Conservation (phyloP, 2,797 vertebrate genomes). For the Poeciliopsis infans region DNA sequence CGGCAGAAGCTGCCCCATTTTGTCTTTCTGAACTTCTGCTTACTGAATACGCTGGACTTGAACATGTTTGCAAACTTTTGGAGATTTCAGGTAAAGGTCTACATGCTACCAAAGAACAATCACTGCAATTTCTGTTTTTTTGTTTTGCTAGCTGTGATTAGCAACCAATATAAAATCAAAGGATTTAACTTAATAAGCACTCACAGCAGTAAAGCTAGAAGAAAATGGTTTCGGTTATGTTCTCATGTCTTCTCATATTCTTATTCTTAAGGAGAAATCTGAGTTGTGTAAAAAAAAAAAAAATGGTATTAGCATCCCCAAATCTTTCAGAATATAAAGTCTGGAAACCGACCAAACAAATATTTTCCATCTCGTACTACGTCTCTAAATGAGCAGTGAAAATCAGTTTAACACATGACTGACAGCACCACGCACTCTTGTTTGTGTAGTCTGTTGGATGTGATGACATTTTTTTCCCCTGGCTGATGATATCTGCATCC, state of each 20-base stretch:
- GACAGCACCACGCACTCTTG: slow-evolving; percentile 28
- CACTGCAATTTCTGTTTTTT: neutral
- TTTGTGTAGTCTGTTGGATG: slow-evolving; percentile 10
- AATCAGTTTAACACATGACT: slow-evolving; percentile 13
- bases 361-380: neutral
- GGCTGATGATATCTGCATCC: slow-evolving; percentile 29
- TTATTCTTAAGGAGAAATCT: neutral
- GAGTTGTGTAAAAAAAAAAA: neutral
- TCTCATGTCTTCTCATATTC: neutral
- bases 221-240: neutral
- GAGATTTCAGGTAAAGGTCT: neutral
- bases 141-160: neutral
- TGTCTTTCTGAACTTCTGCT: neutral
- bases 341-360: neutral
- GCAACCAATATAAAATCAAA: neutral
- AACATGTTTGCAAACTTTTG: neutral
- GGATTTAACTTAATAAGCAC: neutral
- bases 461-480: slow-evolving; percentile 23
- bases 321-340: neutral
- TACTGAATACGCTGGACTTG: neutral
- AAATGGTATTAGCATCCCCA: neutral
- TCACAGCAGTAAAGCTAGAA: neutral
- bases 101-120: neutral
- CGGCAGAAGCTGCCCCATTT: no score
- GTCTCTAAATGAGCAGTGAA: slow-evolving; percentile 37